Conservation (phyloP, 2,797 vertebrate genomes). For the Gorsachius magnificus region DNA sequence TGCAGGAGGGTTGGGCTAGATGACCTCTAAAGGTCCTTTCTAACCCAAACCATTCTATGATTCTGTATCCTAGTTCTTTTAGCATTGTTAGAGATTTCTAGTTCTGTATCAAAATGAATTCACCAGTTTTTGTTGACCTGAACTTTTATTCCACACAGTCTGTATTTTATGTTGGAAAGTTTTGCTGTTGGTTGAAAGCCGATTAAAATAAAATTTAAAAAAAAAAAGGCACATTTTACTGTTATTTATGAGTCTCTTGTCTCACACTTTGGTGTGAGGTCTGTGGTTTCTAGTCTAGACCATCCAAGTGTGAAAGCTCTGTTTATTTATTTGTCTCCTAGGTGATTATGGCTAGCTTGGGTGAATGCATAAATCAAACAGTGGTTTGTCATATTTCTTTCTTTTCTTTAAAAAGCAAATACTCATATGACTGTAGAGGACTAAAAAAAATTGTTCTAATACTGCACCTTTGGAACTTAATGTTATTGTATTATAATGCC, state of each 20-base stretch:
- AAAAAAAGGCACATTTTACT: background rate
- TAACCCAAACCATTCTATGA: background rate
- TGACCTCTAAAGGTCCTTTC: no score
- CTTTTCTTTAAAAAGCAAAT: background rate
- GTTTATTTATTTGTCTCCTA: constrained; percentile 32
- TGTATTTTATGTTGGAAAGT: background rate
- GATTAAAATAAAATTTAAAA: background rate
- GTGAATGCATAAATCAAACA: background rate
- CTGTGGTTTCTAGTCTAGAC: constrained; percentile 19
- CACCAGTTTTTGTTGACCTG: background rate
- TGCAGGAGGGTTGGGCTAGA: no score
- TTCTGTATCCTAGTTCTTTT: background rate
- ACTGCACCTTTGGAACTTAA: background rate
- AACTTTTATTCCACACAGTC: background rate
- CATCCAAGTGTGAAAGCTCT: background rate
- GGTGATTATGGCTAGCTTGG: background rate
- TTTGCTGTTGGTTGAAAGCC: background rate
- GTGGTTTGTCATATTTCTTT: background rate
- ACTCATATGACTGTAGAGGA: background rate
- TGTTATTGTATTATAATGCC: background rate
- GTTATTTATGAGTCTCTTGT: background rate
- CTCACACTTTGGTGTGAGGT: background rate
- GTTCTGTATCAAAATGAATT: background rate
- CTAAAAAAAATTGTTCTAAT: background rate
- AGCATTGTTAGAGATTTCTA: background rate